These are phyloP conservation scores for Prosapia bicincta DNA, from an alignment of 2,888 invertebrate species.

Conservation along the genomic window DNA sequence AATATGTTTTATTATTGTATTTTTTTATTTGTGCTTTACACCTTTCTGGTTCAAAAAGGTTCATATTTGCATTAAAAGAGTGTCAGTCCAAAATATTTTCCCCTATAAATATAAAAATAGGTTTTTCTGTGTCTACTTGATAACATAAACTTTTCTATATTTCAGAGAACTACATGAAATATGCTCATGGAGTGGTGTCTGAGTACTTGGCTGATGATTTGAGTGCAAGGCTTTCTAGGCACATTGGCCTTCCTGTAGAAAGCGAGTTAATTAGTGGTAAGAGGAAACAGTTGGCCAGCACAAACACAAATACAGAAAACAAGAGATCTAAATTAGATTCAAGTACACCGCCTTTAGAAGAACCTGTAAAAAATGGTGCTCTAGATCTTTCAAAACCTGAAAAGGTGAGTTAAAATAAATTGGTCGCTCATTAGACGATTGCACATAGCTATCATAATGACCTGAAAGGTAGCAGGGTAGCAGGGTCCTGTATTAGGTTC, in stretches of 20 bases:
- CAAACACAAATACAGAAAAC: constrained; percentile 44
- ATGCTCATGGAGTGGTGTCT: constrained; percentile 75
- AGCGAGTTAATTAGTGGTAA: constrained; percentile 36
- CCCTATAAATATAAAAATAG: no score
- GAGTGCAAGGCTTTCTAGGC: constrained; percentile 58
- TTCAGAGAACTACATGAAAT: constrained; percentile 62
- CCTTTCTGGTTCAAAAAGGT: no score
- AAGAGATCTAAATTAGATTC: constrained; percentile 8
- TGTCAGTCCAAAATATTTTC: no score
- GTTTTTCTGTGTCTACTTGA: no score
- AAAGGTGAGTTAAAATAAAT: constrained; percentile 44
- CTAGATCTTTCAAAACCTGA: constrained; percentile 45
- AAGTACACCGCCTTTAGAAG: constrained; percentile 44
- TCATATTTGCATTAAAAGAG: no score
- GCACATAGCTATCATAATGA: background rate
- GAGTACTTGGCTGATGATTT: constrained; percentile 72
- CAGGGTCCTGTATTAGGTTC: background rate
- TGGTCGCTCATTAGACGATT: background rate
- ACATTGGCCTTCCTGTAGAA: constrained; percentile 63
- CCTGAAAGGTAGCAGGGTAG: background rate
- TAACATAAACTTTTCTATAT: no score
- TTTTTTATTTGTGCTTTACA: no score
- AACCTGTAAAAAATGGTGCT: constrained; percentile 39
- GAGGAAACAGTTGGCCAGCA: constrained; percentile 49
- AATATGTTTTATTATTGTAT: no score